Evolutionary conservation across 2,797 vertebrate genomes (phyloP).

Genomic region (Halcyon chelicuti): DNA sequence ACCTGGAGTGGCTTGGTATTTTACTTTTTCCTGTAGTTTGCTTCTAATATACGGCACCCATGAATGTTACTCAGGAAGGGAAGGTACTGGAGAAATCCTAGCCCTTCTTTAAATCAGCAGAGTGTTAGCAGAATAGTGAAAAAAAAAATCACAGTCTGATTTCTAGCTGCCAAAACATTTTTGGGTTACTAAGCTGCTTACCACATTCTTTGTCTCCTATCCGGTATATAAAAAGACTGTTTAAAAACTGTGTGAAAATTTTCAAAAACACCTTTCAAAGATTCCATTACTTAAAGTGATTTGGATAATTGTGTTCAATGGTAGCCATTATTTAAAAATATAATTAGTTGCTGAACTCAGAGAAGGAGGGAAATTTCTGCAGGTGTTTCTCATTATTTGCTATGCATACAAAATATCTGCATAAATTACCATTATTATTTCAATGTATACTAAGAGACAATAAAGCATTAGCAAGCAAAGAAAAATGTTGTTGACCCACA

Average conservation of each 20-base stretch:
- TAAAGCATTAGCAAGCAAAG: slow-evolving; percentile 87
- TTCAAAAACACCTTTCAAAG: slow-evolving; percentile 91
- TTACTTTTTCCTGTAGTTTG: not conserved
- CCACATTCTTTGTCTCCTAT: slow-evolving; percentile 73
- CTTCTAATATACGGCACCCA: not conserved
- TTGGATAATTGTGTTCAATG: slow-evolving; percentile 93
- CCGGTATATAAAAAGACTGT: slow-evolving; percentile 78
- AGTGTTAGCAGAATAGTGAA: not conserved
- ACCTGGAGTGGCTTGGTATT: not conserved
- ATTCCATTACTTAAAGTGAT: slow-evolving; percentile 93
- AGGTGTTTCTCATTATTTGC: slow-evolving; percentile 93
- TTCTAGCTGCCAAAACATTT: slow-evolving; percentile 65
- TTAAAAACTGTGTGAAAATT: slow-evolving; percentile 83
- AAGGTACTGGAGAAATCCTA: not conserved
- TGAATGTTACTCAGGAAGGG: slow-evolving; percentile 4
- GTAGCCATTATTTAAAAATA: slow-evolving; percentile 97
- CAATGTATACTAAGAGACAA: slow-evolving; percentile 87
- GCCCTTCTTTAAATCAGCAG: not conserved
- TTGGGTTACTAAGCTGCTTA: slow-evolving; percentile 69
- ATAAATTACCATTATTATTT: slow-evolving; percentile 90
- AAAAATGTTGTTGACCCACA: slow-evolving; percentile 89
- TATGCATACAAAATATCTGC: slow-evolving; percentile 88
- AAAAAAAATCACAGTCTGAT: not conserved
- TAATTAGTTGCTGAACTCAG: slow-evolving; percentile 93
- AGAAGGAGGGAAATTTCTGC: slow-evolving; percentile 90